A percentile compares a stretch with the other conserved stretches of the same genome.
phyloP scores from a whole-genome alignment of 2,888 invertebrate genomes.

The Gastrophysa polygoni region DNA sequence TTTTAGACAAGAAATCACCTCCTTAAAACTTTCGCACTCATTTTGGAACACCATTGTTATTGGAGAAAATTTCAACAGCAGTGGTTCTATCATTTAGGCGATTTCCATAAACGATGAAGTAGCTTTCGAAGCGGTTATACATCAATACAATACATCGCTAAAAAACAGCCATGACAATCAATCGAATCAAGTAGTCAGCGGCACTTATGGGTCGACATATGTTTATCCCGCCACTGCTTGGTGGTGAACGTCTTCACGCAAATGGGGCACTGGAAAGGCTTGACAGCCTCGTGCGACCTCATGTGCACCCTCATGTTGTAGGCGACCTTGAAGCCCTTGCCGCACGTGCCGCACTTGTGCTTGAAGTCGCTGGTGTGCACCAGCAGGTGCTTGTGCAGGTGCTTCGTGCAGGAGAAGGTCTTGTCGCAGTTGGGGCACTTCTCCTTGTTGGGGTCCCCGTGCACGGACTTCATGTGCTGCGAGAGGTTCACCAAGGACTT shows the following conservation, averaged over 20 bases:
- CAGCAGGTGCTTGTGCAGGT: slow-evolving; percentile 36
- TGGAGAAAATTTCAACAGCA: too few species aligned
- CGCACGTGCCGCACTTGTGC: slow-evolving; percentile 58
- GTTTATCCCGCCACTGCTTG: slow-evolving; percentile 53
- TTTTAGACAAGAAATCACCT: too few species aligned
- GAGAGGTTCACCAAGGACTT: slow-evolving; percentile 41
- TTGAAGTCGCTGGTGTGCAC: slow-evolving; percentile 58
- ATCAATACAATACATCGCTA: not conserved
- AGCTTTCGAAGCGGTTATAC: too few species aligned
- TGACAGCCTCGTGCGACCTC: slow-evolving; percentile 40
- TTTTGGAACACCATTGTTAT: too few species aligned
- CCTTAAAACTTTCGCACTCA: too few species aligned
- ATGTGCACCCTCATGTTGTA: slow-evolving; percentile 40
- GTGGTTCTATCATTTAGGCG: too few species aligned
- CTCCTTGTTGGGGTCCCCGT: slow-evolving; percentile 28
- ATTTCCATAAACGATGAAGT: too few species aligned
- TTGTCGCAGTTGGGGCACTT: slow-evolving; percentile 38
- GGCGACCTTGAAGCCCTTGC: slow-evolving; percentile 55
- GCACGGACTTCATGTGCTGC: slow-evolving; percentile 30
- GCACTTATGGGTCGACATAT: slow-evolving; percentile 61
- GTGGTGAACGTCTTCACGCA: slow-evolving; percentile 53
- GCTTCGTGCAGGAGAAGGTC: slow-evolving; percentile 39
- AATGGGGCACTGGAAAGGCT: slow-evolving; percentile 48
- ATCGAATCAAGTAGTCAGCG: too few species aligned
- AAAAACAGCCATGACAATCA: not conserved